Evolutionary conservation across 2,797 vertebrate genomes (phyloP).

Genomic region (Vultur gryphus): DNA sequence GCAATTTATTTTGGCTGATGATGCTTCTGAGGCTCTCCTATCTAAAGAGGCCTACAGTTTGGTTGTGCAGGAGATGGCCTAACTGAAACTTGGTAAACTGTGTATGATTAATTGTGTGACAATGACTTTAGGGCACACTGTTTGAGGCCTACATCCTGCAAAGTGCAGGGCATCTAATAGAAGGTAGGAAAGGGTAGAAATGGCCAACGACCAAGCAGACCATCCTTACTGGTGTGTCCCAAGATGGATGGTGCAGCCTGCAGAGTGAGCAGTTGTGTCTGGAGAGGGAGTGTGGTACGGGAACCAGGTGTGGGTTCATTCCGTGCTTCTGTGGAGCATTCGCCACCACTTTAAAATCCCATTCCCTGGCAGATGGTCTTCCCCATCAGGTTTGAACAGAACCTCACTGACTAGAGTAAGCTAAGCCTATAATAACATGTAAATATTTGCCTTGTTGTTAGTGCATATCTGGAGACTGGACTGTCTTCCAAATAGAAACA

Average conservation of each 20-base stretch:
- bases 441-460: conserved; percentile 23
- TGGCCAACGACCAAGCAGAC: neutral
- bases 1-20: neutral
- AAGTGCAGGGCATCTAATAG: neutral
- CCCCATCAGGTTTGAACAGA: neutral
- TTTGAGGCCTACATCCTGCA: neutral
- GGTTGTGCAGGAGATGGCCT: neutral
- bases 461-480: neutral
- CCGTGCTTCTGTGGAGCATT: neutral
- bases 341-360: neutral
- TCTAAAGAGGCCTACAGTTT: neutral
- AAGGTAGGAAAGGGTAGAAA: neutral
- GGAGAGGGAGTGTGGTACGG: rapidly evolving
- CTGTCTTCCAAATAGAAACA: neutral
- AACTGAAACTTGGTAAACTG: neutral
- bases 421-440: neutral
- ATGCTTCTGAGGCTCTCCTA: neutral
- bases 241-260: neutral
- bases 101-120: neutral
- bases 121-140: neutral
- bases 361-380: neutral
- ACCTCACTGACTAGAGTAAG: neutral
- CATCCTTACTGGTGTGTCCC: neutral
- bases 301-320: neutral
- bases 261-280: neutral